Conservation (phyloP, 2,888 invertebrate genomes). For the Amphiduros pacificus region DNA sequence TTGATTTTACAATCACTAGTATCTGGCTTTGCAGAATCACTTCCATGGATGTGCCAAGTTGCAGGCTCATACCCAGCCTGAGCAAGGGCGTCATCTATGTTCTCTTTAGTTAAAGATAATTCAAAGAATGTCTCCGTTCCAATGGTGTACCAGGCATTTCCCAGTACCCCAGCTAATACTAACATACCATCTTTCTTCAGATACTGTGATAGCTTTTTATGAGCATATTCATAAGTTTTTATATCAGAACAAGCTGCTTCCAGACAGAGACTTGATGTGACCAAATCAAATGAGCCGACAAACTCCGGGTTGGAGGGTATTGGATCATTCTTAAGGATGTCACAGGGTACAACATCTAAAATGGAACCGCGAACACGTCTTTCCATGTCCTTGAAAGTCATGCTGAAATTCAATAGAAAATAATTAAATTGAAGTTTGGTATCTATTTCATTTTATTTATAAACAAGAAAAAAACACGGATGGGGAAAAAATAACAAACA, state of each 20-base stretch:
- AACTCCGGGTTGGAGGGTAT: too few relatives aligned
- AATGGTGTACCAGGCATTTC: not conserved
- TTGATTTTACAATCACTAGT: too few relatives aligned
- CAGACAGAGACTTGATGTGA: not conserved
- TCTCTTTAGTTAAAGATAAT: not conserved
- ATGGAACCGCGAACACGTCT: too few relatives aligned
- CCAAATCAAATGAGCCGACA: not conserved
- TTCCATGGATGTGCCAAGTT: not conserved
- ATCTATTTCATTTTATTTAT: too few relatives aligned
- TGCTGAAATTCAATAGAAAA: too few relatives aligned
- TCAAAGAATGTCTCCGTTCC: not conserved
- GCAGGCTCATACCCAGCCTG: not conserved
- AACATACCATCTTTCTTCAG: not conserved
- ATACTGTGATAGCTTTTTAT: not conserved
- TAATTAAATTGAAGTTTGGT: too few relatives aligned
- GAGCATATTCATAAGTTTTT: not conserved
- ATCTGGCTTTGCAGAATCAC: too few relatives aligned
- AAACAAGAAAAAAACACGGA: too few relatives aligned
- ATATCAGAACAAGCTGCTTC: not conserved
- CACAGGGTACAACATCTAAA: too few relatives aligned
- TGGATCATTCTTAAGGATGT: too few relatives aligned
- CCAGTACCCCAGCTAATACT: not conserved
- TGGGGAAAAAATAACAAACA: too few relatives aligned
- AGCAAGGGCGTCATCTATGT: not conserved
- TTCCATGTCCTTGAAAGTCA: too few relatives aligned